Conservation (phyloP, 2,113 vertebrate species). For the Bubo scandiacus region DNA sequence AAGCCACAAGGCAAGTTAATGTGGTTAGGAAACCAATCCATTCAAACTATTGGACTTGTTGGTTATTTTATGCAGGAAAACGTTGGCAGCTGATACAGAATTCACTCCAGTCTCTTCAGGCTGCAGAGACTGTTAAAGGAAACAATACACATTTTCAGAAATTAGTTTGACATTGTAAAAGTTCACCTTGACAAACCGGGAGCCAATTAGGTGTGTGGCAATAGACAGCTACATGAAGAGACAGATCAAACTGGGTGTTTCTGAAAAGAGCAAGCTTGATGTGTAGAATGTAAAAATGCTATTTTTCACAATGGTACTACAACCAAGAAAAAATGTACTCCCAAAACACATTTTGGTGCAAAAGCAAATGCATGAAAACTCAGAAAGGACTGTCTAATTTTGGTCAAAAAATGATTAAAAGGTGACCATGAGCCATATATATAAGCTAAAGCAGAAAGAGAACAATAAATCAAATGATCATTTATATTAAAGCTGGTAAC, state of each 20-base stretch:
- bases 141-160: slow-evolving; percentile 18
- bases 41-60: background rate
- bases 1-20: background rate
- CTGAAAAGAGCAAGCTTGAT: slow-evolving; percentile 53
- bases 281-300: background rate
- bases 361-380: background rate
- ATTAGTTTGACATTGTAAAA: slow-evolving; percentile 59
- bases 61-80: background rate
- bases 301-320: background rate
- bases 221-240: slow-evolving; percentile 33
- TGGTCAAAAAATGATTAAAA: background rate
- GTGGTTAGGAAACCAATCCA: background rate
- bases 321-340: background rate
- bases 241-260: background rate
- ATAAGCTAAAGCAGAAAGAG: background rate
- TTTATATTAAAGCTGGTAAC: background rate
- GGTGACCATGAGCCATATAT: background rate
- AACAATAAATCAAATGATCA: background rate
- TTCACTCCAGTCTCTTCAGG: background rate
- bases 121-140: background rate
- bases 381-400: background rate
- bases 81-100: background rate
- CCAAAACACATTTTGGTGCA: background rate
- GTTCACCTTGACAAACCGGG: slow-evolving; percentile 47
- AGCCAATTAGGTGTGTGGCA: slow-evolving; percentile 37